Conservation (phyloP, 2,888 invertebrate genomes). For the Catocala nupta region DNA sequence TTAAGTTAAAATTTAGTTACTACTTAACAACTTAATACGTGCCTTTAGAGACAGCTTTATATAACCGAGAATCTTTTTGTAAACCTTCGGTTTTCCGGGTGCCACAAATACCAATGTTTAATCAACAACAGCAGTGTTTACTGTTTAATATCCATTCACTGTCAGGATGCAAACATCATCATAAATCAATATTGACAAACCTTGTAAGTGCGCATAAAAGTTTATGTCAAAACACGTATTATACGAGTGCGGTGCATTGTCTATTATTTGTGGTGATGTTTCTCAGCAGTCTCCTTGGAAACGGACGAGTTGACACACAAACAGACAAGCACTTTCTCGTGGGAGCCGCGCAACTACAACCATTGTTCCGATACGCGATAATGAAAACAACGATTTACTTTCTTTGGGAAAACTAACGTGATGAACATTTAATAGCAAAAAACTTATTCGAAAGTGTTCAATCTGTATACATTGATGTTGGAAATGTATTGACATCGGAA, state of each 20-base stretch:
- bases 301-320: slow-evolving; percentile 55
- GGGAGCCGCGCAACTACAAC: slow-evolving; percentile 54
- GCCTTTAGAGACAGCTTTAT: no score
- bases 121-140: not conserved
- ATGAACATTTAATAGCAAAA: slow-evolving; percentile 45
- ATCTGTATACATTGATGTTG: slow-evolving; percentile 7
- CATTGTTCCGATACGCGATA: slow-evolving; percentile 55
- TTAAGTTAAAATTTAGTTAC: no score
- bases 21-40: no score
- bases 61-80: no score
- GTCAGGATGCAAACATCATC: slow-evolving; percentile 20
- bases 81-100: no score
- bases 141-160: slow-evolving; percentile 19
- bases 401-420: slow-evolving; percentile 61
- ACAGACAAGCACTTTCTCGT: slow-evolving; percentile 70
- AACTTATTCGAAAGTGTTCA: slow-evolving; percentile 24
- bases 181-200: slow-evolving; percentile 30
- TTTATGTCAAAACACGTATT: slow-evolving; percentile 26
- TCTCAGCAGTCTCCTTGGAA: slow-evolving; percentile 50
- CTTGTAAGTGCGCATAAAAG: slow-evolving; percentile 10
- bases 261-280: slow-evolving; percentile 22
- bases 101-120: not conserved
- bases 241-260: slow-evolving; percentile 24
- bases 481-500: slow-evolving; percentile 3
- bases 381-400: slow-evolving; percentile 63